Evolutionary conservation across 2,888 invertebrate species (phyloP), one percentile per base, ranked within the genome.

Genomic region (Andrena marginata): DNA sequence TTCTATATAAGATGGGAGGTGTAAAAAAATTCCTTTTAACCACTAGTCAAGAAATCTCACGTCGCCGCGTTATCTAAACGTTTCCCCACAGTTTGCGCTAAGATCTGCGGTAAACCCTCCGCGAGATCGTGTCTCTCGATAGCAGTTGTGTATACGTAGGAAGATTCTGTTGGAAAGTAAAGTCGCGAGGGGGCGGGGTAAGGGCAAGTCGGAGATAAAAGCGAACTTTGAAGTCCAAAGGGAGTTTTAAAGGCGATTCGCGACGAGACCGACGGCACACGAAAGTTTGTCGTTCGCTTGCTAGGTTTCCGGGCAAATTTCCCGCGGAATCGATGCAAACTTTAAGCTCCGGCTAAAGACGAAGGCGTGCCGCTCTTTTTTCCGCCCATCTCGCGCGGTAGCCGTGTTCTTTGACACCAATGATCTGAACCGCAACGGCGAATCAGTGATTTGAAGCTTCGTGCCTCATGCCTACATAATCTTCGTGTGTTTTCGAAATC

Each of bases 241-340:
- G 60, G 64, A 80, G 77, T 77, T 80, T 80, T 67, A 80, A 80
- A 77, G 80, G 51, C 77, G 77, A 71, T 80, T 77, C 48, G 42
- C 26, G 71, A 29, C 29, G 26, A 16, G 67, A 73, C 59, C 49
- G 42, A 35, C 33, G 70, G 77, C 13, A 48, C 59, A 60, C 42
- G 77, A 80, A 80, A 80, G 80, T 80, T 80, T 80, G 65, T 77
- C 80, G 80, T 48, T 63, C 62, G 67, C 33, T 42, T 49, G 29
- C 8, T 48, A 65, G 56, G 13, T 42, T 64, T 56, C n/a, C 26
- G 20, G 31, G 26, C 10, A 23, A 29, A n/a, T 33, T 60, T 23
- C 23, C 2, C 29, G 42, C 42, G 42, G 23, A 64, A 69, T 51
- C 56, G 56, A 69, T 56, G 49, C 2, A 60, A 56, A 73, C 62